Base-by-base conservation (phyloP, 2,888 invertebrate species). In the Drosophila multiciliata region DNA sequence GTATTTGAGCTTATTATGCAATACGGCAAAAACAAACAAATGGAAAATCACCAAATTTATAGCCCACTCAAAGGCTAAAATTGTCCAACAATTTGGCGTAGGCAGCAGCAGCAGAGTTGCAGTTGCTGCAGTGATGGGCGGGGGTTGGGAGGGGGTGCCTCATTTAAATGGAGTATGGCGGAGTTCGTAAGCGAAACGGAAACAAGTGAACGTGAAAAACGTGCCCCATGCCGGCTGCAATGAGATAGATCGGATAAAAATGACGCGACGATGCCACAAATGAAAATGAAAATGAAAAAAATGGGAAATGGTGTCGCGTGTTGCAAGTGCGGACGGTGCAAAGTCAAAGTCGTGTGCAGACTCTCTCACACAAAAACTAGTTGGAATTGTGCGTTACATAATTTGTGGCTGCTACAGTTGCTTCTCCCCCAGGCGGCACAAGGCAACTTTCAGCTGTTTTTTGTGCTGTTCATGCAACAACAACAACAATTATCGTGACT, bases 181-280 rank as follows among this genome's bases (percentile, higher is more conserved):
- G 75, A 57, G 64, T 68, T 58, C 78, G 75, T 79, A 62, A 66
- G 57, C 62, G 59, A 57, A 82, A 83, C 75, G 80, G 83, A 89
- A 89, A 78, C 80, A 86, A 88, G 83, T 78, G 89, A 89, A 89
- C 78, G 87, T 76, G 90, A 78, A 87, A 87, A 87, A 87, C 90
- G 79, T 87, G 86, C 85, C 35, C 2, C 59, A 42, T 68, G 64
- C 60, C 71, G 45, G 38, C 54, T 35, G 59, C 62, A 60, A 55
- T 72, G 57, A 8, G 40, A 54, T 52, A 53, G 54, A 59, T 66
- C 20, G 63, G 86, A 88, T 83, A 74, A 75, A 69, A 64, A 6
- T 40, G n/a, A 42, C 15, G 29, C 17, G 26, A 17, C 23, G 15
- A 42, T 68, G 62, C 26, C 63, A 61, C 55, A 42, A 61, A 36